Percentiles rank a stretch among this genome's conserved stretches.
Evolutionary conservation across 2,113 vertebrate genomes (phyloP).

Genomic region (Gadus chalcogrammus): DNA sequence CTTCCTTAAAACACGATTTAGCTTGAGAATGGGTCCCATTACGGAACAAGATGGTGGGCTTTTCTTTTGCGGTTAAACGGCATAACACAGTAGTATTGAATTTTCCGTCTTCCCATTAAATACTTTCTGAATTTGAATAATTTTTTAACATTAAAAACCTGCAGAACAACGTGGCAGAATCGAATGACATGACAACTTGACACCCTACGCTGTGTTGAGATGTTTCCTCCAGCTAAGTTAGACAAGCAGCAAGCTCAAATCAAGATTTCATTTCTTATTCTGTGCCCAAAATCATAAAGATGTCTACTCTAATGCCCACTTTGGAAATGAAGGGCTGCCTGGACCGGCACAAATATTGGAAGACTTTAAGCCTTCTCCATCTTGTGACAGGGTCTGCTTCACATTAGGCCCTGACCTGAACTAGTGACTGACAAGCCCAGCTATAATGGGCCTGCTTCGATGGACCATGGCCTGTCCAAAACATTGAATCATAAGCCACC

Average conservation of each 20-base stretch:
- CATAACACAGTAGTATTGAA: background rate
- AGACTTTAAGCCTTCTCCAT: conserved; percentile 31
- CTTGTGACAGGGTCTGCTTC: conserved; percentile 53
- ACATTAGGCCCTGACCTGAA: conserved; percentile 51
- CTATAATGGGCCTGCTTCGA: conserved; percentile 27
- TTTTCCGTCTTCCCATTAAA: too few species aligned
- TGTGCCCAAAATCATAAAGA: conserved; percentile 20
- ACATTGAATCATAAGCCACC: conserved; percentile 29
- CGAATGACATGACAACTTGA: too few species aligned
- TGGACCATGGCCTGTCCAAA: conserved; percentile 13
- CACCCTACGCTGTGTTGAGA: too few species aligned
- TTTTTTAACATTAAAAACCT: too few species aligned
- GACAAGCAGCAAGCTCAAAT: too few species aligned
- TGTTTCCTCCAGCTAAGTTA: too few species aligned
- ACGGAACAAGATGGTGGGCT: background rate
- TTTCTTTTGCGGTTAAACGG: background rate
- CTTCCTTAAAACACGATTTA: background rate
- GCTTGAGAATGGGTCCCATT: background rate
- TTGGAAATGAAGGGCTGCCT: background rate
- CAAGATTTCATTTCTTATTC: background rate
- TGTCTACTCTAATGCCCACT: conserved; percentile 24
- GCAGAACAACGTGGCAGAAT: too few species aligned
- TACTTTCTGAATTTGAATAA: too few species aligned
- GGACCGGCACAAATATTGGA: conserved; percentile 13
- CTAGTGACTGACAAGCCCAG: conserved; percentile 12